These are phyloP conservation scores for Eciton burchellii DNA, from an alignment of 1,140 invertebrate genomes.

Conservation along the genomic window DNA sequence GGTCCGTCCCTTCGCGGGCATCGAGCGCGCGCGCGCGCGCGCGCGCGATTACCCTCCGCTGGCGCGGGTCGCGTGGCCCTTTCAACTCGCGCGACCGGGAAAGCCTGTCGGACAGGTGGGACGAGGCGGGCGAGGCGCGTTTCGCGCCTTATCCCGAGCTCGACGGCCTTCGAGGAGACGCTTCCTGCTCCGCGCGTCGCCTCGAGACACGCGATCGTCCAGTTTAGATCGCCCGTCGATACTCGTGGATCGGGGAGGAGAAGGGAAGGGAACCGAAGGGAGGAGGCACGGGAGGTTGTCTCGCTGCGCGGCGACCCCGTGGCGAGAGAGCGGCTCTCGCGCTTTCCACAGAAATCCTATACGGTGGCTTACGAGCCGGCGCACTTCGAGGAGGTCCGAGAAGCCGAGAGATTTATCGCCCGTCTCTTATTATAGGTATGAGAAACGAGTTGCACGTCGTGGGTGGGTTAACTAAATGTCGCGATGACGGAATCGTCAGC, in stretches of 20 bases:
- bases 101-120: constrained; percentile 51
- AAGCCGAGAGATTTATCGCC: constrained; percentile 77
- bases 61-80: constrained; percentile 36
- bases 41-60: constrained; percentile 28
- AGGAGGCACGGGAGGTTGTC: neutral
- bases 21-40: too few species aligned
- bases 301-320: neutral
- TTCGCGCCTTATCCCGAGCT: constrained; percentile 47
- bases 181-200: constrained; percentile 39
- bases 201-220: constrained; percentile 13
- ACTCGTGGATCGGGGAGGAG: constrained; percentile 1
- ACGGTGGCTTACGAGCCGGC: constrained; percentile 45
- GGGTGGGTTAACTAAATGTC: constrained; percentile 65
- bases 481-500: constrained; percentile 49
- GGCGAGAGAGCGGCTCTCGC: neutral
- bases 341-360: constrained; percentile 30
- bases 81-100: constrained; percentile 51
- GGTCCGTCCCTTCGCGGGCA: constrained; percentile 24
- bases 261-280: too few species aligned
- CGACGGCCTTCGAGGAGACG: constrained; percentile 27
- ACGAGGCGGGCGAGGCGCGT: constrained; percentile 29
- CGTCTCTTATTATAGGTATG: constrained; percentile 74
- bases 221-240: constrained; percentile 24
- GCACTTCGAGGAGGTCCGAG: constrained; percentile 76
- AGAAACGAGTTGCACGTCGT: constrained; percentile 69